Evolutionary conservation across 1,140 invertebrate species (phyloP).

Genomic region (Drosophila subpulchrella): DNA sequence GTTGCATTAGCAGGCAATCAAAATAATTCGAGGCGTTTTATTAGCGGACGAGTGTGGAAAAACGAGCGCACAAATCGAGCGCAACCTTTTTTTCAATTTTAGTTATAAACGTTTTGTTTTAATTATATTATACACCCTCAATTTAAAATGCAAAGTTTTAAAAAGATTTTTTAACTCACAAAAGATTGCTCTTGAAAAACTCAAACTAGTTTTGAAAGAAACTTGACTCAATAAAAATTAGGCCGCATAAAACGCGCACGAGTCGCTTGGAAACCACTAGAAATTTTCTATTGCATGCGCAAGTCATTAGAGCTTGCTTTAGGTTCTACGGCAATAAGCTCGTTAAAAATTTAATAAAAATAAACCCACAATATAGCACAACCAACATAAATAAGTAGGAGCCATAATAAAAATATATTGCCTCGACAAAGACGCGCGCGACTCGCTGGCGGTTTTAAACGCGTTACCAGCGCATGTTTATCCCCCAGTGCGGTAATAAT

Average conservation of each 20-base stretch:
- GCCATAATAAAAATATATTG: slow-evolving; percentile 21
- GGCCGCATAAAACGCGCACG: slow-evolving; percentile 9
- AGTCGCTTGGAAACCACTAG: slow-evolving; percentile 16
- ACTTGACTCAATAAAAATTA: background rate
- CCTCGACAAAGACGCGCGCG: slow-evolving; percentile 6
- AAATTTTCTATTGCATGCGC: slow-evolving; percentile 9
- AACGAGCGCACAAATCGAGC: slow-evolving; percentile 12
- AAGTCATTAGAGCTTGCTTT: slow-evolving; percentile 14
- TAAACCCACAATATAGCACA: background rate
- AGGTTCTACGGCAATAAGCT: background rate
- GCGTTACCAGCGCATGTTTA: slow-evolving; percentile 7
- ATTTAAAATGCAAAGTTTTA: too few species aligned
- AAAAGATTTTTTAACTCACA: too few species aligned
- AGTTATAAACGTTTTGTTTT: too few species aligned
- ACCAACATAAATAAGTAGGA: background rate
- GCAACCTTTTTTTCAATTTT: too few species aligned
- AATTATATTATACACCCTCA: too few species aligned
- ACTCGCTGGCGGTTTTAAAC: slow-evolving; percentile 33
- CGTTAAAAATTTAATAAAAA: slow-evolving; percentile 16
- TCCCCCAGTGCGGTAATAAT: slow-evolving; percentile 49
- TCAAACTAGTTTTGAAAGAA: slow-evolving; percentile 22
- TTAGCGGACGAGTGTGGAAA: slow-evolving; percentile 1
- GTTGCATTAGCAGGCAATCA: slow-evolving; percentile 68
- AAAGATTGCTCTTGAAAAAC: background rate
- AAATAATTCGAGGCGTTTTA: slow-evolving; percentile 46